Base-by-base conservation (phyloP, 92 coral and sea anemone species). In the Diadumene lineata region DNA sequence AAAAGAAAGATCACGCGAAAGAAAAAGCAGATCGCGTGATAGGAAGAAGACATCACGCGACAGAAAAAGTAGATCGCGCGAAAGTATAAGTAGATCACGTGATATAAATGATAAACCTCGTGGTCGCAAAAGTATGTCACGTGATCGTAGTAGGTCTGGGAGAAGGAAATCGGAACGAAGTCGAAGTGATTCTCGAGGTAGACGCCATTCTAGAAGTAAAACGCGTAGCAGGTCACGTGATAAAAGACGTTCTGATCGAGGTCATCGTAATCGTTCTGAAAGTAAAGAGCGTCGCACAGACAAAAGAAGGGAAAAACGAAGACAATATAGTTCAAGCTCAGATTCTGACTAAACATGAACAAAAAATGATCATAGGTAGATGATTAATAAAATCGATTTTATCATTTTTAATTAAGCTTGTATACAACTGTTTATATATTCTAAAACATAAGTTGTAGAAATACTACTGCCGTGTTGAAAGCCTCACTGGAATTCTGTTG, bases 81-180 rank as follows among this genome's bases (percentile, higher is more conserved):
- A 73, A 19, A 21, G 69, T 10, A 73, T 57, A 53, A 32, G n/a
- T 43, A 55, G 30, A 25, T 34, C 74, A 66, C 81, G 66, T 44
- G 46, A 24, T 1, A 31, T 74, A n/a, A 34, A 21, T 17, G 51
- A 31, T 11, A 53, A 61, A 7, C 56, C 74, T 26, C 79, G 70
- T 28, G 65, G 56, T 21, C 56, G 71, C 7, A 75, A 30, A 25
- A 15, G 66, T 0, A 24, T 50, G 24, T 22, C 75, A 55, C 77
- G 77, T 79, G 76, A 68, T 33, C 69, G 78, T 19, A 70, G 84
- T 72, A 58, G 84, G 8, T 70, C 77, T 27, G 46, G 65, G 7
- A 7, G n/a, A 43, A 64, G 72, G 68, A 58, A 72, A 31, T 19
- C 23, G 1, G 9, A 4, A 10, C 75, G 60, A 3, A 56, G 38